These are phyloP conservation scores for Cordilura impudica DNA, from an alignment of 2,888 invertebrate genomes.

Conservation along the genomic window DNA sequence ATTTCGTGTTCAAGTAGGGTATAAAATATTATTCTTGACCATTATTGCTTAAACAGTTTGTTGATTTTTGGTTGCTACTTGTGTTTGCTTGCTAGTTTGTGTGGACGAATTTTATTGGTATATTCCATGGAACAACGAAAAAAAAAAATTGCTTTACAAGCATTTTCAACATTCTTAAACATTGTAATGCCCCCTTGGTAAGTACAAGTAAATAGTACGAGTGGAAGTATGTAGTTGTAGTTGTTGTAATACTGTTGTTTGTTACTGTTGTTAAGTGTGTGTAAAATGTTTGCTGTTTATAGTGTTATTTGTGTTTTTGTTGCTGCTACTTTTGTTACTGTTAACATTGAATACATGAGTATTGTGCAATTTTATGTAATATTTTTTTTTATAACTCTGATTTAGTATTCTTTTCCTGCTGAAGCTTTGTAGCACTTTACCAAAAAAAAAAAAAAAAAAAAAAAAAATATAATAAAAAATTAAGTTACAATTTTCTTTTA, in stretches of 20 bases:
- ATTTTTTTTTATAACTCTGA: conserved; percentile 49
- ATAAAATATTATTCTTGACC: background rate
- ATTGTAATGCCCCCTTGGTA: conserved; percentile 41
- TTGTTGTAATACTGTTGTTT: conserved; percentile 23
- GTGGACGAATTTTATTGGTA: conserved; percentile 14
- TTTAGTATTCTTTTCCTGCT: conserved; percentile 59
- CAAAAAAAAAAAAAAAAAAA: background rate
- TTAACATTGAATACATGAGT: conserved; percentile 62
- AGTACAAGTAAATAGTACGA: background rate
- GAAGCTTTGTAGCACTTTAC: background rate
- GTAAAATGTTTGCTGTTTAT: conserved; percentile 40
- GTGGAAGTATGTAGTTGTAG: background rate
- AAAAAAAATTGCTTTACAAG: conserved; percentile 50
- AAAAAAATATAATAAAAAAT: background rate
- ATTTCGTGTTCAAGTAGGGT: no score
- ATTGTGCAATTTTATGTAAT: conserved; percentile 53
- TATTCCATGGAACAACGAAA: background rate
- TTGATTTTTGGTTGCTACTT: conserved; percentile 23
- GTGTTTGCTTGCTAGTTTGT: conserved; percentile 38
- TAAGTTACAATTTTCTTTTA: conserved; percentile 43
- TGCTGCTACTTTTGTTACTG: conserved; percentile 27
- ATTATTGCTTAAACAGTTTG: background rate
- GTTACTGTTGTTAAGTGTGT: conserved; percentile 41
- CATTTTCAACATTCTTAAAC: conserved; percentile 58
- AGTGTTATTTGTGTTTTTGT: conserved; percentile 40